phyloP scores from a whole-genome alignment of 2,113 vertebrate species.

The Corythaeola cristata region DNA sequence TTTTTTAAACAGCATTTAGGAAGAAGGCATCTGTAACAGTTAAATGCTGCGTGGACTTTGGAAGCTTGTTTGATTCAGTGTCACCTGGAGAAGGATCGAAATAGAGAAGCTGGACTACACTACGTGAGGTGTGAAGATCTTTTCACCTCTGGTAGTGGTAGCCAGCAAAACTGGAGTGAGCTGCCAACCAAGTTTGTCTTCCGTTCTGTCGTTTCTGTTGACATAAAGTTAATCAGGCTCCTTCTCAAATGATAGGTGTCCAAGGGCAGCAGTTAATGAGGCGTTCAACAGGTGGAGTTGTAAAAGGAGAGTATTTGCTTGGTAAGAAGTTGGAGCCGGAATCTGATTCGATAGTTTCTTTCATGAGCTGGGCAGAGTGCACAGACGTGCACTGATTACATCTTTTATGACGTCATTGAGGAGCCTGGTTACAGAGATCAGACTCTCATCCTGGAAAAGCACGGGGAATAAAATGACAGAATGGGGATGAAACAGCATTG shows the following conservation, averaged over 20 bases:
- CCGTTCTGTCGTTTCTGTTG: neutral
- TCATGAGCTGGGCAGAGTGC: neutral
- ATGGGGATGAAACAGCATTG: neutral
- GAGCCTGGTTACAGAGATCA: neutral
- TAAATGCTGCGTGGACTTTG: neutral
- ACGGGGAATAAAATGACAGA: neutral
- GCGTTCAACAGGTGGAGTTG: neutral
- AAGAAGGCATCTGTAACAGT: neutral
- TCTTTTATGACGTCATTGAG: neutral
- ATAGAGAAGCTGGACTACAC: neutral
- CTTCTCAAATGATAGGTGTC: neutral
- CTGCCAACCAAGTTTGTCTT: neutral
- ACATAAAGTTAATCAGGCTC: neutral
- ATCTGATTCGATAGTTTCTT: neutral
- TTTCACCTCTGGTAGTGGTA: neutral
- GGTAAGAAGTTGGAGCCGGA: neutral
- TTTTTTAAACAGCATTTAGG: neutral
- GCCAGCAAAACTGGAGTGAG: neutral
- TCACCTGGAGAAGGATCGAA: neutral
- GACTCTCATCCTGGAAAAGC: neutral
- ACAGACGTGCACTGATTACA: neutral
- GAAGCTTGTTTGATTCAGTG: neutral
- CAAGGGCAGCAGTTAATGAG: neutral
- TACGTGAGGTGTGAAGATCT: accelerated
- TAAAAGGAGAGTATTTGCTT: neutral